Percentiles rank a stretch among this genome's conserved stretches.
phyloP scores from a whole-genome alignment of 2,797 vertebrate species.

The Platyrinchus mystaceus region DNA sequence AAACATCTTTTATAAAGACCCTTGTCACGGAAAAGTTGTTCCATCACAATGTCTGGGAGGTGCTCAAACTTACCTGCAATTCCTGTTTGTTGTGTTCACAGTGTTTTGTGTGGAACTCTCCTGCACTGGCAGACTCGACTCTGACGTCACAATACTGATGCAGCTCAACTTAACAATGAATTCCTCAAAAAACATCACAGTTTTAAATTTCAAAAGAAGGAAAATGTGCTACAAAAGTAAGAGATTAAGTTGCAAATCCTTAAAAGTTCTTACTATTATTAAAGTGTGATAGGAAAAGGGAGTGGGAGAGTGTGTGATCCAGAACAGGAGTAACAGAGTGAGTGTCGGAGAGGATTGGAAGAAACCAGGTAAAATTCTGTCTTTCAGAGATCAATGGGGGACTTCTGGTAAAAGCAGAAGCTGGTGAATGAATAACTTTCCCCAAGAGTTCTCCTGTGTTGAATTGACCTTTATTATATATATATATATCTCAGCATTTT shows the following conservation, averaged over 20 bases:
- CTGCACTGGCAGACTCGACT: constrained; percentile 92
- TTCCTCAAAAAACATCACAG: constrained; percentile 94
- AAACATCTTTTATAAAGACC: rapidly evolving
- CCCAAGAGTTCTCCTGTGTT: background rate
- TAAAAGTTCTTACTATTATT: background rate
- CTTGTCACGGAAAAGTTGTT: background rate
- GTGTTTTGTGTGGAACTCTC: constrained; percentile 94
- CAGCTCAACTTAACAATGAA: constrained; percentile 93
- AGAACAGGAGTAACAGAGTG: background rate
- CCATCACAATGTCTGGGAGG: background rate
- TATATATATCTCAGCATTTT: background rate
- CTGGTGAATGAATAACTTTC: background rate
- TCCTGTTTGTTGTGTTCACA: constrained; percentile 58
- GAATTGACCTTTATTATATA: background rate
- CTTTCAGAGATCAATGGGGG: background rate
- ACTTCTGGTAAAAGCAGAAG: background rate
- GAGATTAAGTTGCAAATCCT: constrained; percentile 33
- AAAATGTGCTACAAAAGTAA: constrained; percentile 99
- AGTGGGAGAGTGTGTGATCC: background rate
- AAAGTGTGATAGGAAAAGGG: background rate
- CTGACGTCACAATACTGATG: constrained; percentile 90
- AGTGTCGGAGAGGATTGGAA: background rate
- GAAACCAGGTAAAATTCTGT: background rate
- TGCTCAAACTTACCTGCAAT: background rate
- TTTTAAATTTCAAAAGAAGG: constrained; percentile 98